Evolutionary conservation across 1,140 invertebrate genomes (phyloP).

Genomic region (Cyclargus thomasi): DNA sequence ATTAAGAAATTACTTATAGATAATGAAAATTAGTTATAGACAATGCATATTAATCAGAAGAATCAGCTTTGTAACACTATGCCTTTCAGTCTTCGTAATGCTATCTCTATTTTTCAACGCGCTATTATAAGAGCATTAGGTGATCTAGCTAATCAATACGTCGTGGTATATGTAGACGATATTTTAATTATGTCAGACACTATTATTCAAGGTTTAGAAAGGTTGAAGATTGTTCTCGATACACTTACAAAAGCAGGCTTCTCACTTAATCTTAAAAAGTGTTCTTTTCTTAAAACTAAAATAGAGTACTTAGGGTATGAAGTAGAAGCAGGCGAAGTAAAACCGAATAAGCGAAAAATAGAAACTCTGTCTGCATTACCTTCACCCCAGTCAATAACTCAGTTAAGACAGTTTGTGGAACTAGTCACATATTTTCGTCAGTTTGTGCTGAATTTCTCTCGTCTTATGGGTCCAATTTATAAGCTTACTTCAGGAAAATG

Average conservation of each 20-base stretch:
- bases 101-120: conserved; percentile 8
- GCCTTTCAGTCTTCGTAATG: not conserved
- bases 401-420: not conserved
- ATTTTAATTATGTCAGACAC: not conserved
- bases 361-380: not conserved
- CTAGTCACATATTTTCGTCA: too few species aligned
- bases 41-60: too few species aligned
- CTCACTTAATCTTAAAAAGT: conserved; percentile 6
- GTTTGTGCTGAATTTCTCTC: not conserved
- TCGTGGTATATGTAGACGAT: too few species aligned
- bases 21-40: too few species aligned
- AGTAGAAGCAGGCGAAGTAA: not conserved
- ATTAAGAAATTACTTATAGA: too few species aligned
- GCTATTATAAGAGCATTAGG: not conserved
- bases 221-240: not conserved
- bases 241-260: conserved; percentile 8
- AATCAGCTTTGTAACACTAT: too few species aligned
- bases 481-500: not conserved
- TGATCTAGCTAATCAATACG: too few species aligned
- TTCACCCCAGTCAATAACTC: not conserved
- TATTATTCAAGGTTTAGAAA: not conserved
- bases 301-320: conserved; percentile 4
- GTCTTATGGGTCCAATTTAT: not conserved
- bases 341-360: not conserved
- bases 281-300: conserved; percentile 9